A percentile compares a stretch with the other conserved stretches of the same genome.
Conservation (phyloP, 2,797 vertebrate species). For the Myoxocephalus aenaeus region DNA sequence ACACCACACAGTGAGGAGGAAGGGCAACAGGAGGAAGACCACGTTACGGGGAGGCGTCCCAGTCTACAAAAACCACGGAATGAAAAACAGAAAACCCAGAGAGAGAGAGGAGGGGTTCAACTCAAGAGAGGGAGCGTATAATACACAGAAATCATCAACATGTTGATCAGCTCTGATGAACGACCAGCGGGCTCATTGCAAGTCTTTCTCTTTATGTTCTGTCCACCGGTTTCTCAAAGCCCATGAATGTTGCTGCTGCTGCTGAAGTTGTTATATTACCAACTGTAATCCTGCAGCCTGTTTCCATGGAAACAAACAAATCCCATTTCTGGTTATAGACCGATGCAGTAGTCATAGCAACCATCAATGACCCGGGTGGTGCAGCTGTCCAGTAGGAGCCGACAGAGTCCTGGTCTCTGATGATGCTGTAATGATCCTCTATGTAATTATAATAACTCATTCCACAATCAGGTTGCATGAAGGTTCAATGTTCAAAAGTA, state of each 20-base stretch:
- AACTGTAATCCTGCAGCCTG: background rate
- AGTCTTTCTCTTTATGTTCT: too few species aligned
- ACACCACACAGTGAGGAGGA: background rate
- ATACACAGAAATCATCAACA: background rate
- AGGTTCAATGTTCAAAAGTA: too few species aligned
- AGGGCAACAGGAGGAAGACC: background rate
- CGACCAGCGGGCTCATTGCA: too few species aligned
- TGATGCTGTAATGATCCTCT: too few species aligned
- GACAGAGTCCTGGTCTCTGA: too few species aligned
- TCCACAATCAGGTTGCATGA: too few species aligned
- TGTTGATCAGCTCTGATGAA: background rate
- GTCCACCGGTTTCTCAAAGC: background rate
- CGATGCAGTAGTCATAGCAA: constrained; percentile 36
- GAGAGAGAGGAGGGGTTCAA: too few species aligned
- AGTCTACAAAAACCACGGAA: too few species aligned
- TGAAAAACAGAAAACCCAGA: too few species aligned
- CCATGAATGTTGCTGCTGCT: background rate
- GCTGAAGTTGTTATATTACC: background rate
- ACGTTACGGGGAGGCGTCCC: background rate
- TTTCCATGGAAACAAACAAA: constrained; percentile 45
- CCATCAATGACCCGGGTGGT: constrained; percentile 41
- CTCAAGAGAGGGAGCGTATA: too few species aligned
- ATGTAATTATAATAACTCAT: too few species aligned
- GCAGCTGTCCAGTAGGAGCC: too few species aligned
- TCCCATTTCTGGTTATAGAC: constrained; percentile 32